Base-by-base conservation (phyloP, 1,140 invertebrate genomes). In the Leptinotarsa lineolata region DNA sequence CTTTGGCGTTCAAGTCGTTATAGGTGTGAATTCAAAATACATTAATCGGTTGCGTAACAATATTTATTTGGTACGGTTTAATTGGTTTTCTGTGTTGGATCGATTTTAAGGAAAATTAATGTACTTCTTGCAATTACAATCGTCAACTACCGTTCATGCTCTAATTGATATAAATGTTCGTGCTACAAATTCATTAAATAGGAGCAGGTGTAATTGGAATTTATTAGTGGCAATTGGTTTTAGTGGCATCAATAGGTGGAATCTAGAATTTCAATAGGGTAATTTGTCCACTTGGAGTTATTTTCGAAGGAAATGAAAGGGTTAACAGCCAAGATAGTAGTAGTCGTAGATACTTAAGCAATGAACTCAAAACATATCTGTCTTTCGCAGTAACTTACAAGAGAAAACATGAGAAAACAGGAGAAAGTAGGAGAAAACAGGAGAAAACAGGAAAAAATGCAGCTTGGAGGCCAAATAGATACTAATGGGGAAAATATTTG, bases 61-160 rank as follows among this genome's bases (percentile, higher is more conserved):
- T 22, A 68, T 68, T 68, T 68, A 68, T 68, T 48, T 21, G 45
- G 13, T 66, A 16, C 4, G 6, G 11, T 45, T 45, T 68, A 68
- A 68, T 68, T 68, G 67, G 46, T 18, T 68, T 68, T 68, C 67
- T 68, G 45, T 68, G 67, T 68, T 45, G 18, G 67, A n/a, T 68
- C 54, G 67, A 68, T 68, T 68, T 68, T 68, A 58, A 68, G 67
- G 67, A 68, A 68, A 68, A 68, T 68, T 68, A 46, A 68, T 68
- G 44, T 68, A 68, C 44, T 68, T 21, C 67, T 68, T 68, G 48
- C 67, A 68, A 68, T 54, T 68, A 54, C 46, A 58, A 68, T 39
- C 67, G 46, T 68, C 67, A 68, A 68, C 18, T 68, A 68, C 67
- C 67, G 46, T 68, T 68, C 67, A 68, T 54, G 67, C 67, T 54